Base-by-base conservation (phyloP, 1,140 invertebrate genomes). In the Rhopalosiphum maidis region DNA sequence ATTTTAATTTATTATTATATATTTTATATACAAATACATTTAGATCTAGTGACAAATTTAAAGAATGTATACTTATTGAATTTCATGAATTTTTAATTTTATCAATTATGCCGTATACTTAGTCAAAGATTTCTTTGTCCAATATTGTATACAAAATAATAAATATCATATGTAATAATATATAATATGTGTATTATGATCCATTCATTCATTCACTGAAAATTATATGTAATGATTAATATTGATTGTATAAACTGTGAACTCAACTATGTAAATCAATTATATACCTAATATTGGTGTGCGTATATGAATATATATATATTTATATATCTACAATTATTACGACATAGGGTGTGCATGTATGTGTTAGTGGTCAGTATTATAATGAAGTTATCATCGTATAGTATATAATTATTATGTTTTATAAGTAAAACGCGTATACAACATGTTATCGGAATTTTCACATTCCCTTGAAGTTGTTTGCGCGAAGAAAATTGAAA, bases 381-480 rank as follows among this genome's bases (percentile, higher is more conserved):
- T 83, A 41, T 8, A 37, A 41, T 43, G 23, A 25, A 25, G 37
- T 85, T 77, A n/a, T 77, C 60, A n/a, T n/a, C 30, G 60, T 18
- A 35, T n/a, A 15, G 60, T n/a, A 77, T 15, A 77, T 77, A 77
- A 77, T 77, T 77, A n/a, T 77, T 77, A n/a, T 68, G 30, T 35
- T 35, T 77, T 77, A n/a, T 77, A 77, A 77, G 60, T 77, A 18
- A 18, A 6, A 77, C 30, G 30, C 4, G 41, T 85, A 43, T 51
- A 18, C 6, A 46, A 41, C 25, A 85, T 23, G 30, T n/a, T n/a
- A 51, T 89, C 87, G 2, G 5, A 89, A 89, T 48, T 51, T 48
- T 89, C 46, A 35, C 87, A 89, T 89, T 89, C 48, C 87, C 43
- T 89, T 89, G 87, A 89, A 89, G 87, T 89, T 51, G 87, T 90